These are phyloP conservation scores for Seriola aureovittata DNA, from an alignment of 2,113 vertebrate genomes.

Conservation along the genomic window DNA sequence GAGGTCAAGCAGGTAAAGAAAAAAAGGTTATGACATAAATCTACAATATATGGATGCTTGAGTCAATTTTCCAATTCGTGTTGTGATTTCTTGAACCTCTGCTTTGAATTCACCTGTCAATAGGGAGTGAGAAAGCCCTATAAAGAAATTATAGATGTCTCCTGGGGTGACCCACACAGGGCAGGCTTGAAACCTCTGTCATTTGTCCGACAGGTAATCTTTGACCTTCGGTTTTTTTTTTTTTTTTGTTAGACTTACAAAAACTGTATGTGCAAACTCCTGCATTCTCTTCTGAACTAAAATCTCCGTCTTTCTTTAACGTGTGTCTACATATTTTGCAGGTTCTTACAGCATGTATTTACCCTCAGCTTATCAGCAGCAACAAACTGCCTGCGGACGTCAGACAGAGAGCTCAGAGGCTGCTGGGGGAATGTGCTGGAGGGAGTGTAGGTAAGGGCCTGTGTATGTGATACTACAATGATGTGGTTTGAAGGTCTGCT, in stretches of 20 bases:
- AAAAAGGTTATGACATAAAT: accelerated
- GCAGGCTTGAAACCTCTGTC: constrained; percentile 79
- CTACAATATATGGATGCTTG: not conserved
- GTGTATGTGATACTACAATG: not conserved
- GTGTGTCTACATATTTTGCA: constrained; percentile 39
- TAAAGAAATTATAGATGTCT: constrained; percentile 72
- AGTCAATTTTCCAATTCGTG: not conserved
- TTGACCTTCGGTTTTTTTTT: not conserved
- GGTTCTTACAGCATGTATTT: constrained; percentile 82
- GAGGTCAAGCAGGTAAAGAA: constrained; percentile 68
- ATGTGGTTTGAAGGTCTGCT: not conserved
- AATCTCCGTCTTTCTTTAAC: not conserved
- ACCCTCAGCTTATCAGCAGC: constrained; percentile 76
- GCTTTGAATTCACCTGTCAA: constrained; percentile 12
- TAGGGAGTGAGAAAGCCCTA: constrained; percentile 75
- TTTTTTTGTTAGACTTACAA: not conserved
- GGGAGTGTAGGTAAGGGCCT: constrained; percentile 76
- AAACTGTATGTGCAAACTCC: not conserved
- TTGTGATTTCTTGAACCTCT: not conserved
- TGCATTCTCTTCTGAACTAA: not conserved
- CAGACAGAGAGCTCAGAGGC: constrained; percentile 67
- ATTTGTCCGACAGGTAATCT: constrained; percentile 82
- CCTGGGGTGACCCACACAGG: constrained; percentile 67
- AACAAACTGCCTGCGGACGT: constrained; percentile 73
- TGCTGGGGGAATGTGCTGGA: constrained; percentile 70